These are phyloP conservation scores for Leptinotarsa tumamoca DNA, from an alignment of 2,888 invertebrate genomes.

Conservation along the genomic window DNA sequence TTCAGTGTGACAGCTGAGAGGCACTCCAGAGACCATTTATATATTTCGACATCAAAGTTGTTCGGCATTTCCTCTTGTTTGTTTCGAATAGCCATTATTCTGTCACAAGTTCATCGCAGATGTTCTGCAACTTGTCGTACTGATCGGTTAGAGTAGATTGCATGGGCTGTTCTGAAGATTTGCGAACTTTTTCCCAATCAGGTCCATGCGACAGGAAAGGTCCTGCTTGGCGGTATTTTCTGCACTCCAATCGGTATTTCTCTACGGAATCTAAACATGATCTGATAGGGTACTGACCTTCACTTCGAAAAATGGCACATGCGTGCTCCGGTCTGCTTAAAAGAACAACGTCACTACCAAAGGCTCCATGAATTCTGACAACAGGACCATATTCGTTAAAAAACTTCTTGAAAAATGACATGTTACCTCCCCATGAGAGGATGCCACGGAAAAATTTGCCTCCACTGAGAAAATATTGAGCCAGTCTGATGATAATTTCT, in stretches of 20 bases:
- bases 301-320: constrained; percentile 72
- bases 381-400: constrained; percentile 74
- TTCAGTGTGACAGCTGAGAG: constrained; percentile 70
- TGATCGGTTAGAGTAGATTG: constrained; percentile 66
- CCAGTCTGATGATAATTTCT: constrained; percentile 70
- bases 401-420: constrained; percentile 65
- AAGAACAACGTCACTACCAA: constrained; percentile 74
- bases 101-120: constrained; percentile 66
- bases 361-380: constrained; percentile 74
- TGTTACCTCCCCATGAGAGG: constrained; percentile 66
- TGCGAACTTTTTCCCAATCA: constrained; percentile 72
- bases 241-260: constrained; percentile 72
- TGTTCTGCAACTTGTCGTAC: constrained; percentile 61
- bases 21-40: constrained; percentile 79
- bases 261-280: constrained; percentile 75
- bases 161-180: constrained; percentile 68
- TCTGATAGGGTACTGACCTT: constrained; percentile 72
- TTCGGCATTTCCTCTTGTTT: constrained; percentile 74
- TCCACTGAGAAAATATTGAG: constrained; percentile 69
- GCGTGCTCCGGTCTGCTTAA: constrained; percentile 76
- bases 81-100: constrained; percentile 71
- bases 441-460: constrained; percentile 67
- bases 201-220: constrained; percentile 71
- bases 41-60: constrained; percentile 71
- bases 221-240: constrained; percentile 70